Evolutionary conservation across 2,113 vertebrate species (phyloP), one percentile per base, ranked within the genome.

Genomic region (Oceanodroma tethys): DNA sequence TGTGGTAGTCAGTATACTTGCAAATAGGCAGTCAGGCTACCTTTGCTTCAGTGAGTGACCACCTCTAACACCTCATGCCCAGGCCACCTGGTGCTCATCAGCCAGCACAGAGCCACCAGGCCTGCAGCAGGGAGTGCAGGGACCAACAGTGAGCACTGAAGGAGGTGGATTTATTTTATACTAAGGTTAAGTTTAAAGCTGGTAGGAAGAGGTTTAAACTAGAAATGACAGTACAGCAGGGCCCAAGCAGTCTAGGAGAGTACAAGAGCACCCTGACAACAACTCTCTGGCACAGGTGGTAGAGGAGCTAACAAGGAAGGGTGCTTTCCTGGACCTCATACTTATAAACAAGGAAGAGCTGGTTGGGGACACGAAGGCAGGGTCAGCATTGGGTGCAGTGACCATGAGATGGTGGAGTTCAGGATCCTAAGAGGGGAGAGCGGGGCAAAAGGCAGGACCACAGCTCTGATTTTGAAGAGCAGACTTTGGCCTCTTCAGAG

Each of bases 281-380:
- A 48, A 7, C 48, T 76, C 27, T 17, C 25, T 38, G 22, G n/a
- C 2, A 2, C 32, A 34, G 32, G 30, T 73, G 36, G 67, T 72
- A 0, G 0, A 59, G n/a, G 52, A 67, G 23, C 38, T 67, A 5
- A 53, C 9, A 36, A 72, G 47, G n/a, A 36, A 72, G 25, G 15
- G 20, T 56, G 62, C 30, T 86, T 5, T 66, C 23, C 26, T 67
- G 42, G 36, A 43, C 12, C 25, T 71, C 27, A 9, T 29, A 16
- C 30, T 74, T 30, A 32, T 3, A 95, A 72, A 75, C 11, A 18
- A 71, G 75, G 45, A 90, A 30, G 21, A 84, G 13, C 21, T 81
- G n/a, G 21, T 13, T 68, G 62, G 25, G 40, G 47, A 81, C 7
- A 2, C 26, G 47, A 55, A 50, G 68, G n/a, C 3, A 2, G 11